Base-by-base conservation (phyloP, 2,888 invertebrate genomes). In the Aromia moschata region DNA sequence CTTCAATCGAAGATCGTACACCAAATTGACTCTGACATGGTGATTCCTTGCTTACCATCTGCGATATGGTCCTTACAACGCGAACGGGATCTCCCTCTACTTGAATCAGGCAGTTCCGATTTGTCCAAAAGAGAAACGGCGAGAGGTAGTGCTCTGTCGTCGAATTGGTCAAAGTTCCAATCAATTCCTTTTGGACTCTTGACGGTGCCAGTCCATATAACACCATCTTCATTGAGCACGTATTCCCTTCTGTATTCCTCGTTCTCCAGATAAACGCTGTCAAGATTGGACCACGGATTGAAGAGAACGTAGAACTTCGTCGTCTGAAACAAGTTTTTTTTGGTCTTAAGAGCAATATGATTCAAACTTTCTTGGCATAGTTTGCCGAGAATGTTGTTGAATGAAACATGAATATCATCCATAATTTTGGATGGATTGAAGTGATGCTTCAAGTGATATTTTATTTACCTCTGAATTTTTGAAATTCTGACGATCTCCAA, bases 141-240 rank as follows among this genome's bases (percentile, higher is more conserved):
- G 0, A 91, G 88, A 0, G 90, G 89, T n/a, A 92, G 80, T 0
- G 90, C 87, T 1, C 84, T 83, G 1, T 86, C 88, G 57, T 91
- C 90, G 71, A 91, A 92, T 81, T 94, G 94, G 0, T 92, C 93
- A 74, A 88, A 94, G 25, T 89, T 85, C 94, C 94, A 94, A 66
- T 90, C 89, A 47, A 91, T 84, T 15, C 93, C 92, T 5, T 86
- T 83, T 10, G 89, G 87, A 38, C 86, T 86, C 57, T 87, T 88
- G 71, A 87, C 86, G 0, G 91, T 88, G 0, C 93, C 93, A 18
- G 91, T 87, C 90, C 92, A 94, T 31, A 94, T 89, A 77, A 93
- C 91, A 36, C 94, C 94, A 5, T 89, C 87, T 75, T 93, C 93
- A 62, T 88, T 91, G 60, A 91, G 74, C 4, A 94, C 84, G 74